Percentiles rank a stretch among this genome's conserved stretches.
phyloP scores from a whole-genome alignment of 2,113 vertebrate genomes.

The Zosterops lateralis region DNA sequence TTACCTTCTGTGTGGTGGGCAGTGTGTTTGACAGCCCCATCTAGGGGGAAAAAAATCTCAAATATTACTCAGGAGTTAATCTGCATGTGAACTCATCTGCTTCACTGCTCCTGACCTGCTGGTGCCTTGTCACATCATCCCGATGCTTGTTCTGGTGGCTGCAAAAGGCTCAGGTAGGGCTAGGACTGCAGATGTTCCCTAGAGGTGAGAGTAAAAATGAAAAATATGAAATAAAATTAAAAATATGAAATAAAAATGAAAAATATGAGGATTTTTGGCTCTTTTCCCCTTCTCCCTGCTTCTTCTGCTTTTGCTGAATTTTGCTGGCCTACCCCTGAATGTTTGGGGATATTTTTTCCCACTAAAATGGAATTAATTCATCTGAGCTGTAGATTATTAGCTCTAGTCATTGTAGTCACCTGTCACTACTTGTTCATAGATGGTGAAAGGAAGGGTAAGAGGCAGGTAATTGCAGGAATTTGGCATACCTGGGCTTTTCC shows the following conservation, averaged over 20 bases:
- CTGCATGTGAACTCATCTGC: not conserved
- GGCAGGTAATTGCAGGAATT: constrained; percentile 15
- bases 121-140: not conserved
- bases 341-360: not conserved
- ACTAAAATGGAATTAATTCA: not conserved
- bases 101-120: not conserved
- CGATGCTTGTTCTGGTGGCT: not conserved
- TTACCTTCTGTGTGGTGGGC: not conserved
- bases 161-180: not conserved
- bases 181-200: not conserved
- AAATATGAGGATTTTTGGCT: not conserved
- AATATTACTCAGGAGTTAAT: not conserved
- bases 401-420: not conserved
- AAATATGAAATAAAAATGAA: not conserved
- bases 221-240: not conserved
- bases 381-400: not conserved
- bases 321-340: not conserved
- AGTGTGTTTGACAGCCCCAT: not conserved
- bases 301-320: not conserved
- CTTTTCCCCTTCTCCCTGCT: accelerated
- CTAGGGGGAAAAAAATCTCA: not conserved
- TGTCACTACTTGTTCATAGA: constrained; percentile 10
- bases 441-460: constrained; percentile 25
- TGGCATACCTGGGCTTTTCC: constrained; percentile 21
- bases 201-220: not conserved